Base-by-base conservation (phyloP, 2,113 vertebrate genomes). In the Rafetus swinhoei region DNA sequence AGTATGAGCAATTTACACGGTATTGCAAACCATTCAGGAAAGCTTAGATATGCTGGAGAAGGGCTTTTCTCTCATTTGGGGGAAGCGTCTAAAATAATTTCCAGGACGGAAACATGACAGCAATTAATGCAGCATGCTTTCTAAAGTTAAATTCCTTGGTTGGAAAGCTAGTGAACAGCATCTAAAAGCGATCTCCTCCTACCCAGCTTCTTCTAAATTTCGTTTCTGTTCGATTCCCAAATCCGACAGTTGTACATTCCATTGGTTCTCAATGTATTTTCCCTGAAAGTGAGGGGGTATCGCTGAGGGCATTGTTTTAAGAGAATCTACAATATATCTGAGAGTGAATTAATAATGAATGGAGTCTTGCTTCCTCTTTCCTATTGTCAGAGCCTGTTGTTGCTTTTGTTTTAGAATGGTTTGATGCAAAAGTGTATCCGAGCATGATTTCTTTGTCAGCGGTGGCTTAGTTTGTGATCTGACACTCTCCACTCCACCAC, bases 101-200 rank as follows among this genome's bases (percentile, higher is more conserved):
- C 80, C 76, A 88, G 57, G 62, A 92, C 74, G 56, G 88, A 79
- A 94, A 77, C 27, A 91, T 62, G 84, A 93, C 81, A 90, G 60
- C 24, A 88, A 55, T 7, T 6, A 84, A 86, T 81, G 50, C 22
- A 93, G 87, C 19, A 80, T 6, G 1, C 85, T 54, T 62, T n/a
- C 74, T 45, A 96, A 97, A 97, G 87, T 97, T 97, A 60, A 89
- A 94, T 84, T 82, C 59, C 93, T 94, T 93, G 76, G 80, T 80
- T 81, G 79, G 83, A 88, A 96, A 94, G 74, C 81, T 3, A 2
- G 85, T 89, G 76, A 96, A 96, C 77, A 90, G 55, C 56, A 89
- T 59, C 81, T 80, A 90, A 79, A 32, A 32, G 2, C 5, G 3
- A 62, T 9, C 39, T 57, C 65, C 22, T 56, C 79, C 7, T 32